These are phyloP conservation scores for Molanna angustata DNA, from an alignment of 2,888 invertebrate species.

Conservation along the genomic window DNA sequence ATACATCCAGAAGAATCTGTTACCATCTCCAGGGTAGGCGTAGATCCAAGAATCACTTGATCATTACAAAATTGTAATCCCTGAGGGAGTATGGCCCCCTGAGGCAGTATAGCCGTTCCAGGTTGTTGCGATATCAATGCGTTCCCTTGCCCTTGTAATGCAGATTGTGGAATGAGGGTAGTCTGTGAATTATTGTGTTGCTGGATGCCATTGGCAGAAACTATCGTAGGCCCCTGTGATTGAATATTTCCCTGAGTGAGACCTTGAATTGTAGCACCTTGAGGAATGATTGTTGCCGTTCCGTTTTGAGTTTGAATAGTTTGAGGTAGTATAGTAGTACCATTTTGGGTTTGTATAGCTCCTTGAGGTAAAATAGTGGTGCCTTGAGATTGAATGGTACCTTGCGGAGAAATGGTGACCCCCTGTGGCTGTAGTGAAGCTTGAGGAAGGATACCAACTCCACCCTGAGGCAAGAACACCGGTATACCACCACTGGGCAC, in stretches of 20 bases:
- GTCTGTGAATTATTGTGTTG: constrained; percentile 53
- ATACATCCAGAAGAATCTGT: constrained; percentile 59
- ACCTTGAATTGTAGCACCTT: constrained; percentile 53
- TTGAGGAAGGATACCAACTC: constrained; percentile 53
- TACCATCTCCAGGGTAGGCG: constrained; percentile 63
- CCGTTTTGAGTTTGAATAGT: constrained; percentile 58
- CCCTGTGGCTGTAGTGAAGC: constrained; percentile 52
- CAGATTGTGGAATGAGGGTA: constrained; percentile 49
- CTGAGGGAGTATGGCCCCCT: constrained; percentile 53
- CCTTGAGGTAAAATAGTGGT: constrained; percentile 49
- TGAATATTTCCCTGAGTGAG: constrained; percentile 44
- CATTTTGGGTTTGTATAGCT: constrained; percentile 44
- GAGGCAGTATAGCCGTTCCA: constrained; percentile 61
- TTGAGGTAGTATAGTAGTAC: constrained; percentile 60
- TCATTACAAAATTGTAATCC: constrained; percentile 52
- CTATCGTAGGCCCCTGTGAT: constrained; percentile 46
- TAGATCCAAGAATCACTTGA: constrained; percentile 60
- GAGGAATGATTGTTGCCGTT: constrained; percentile 62
- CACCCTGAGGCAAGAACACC: constrained; percentile 53
- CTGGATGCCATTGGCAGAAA: constrained; percentile 48
- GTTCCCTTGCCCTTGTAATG: constrained; percentile 54
- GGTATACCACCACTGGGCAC: constrained; percentile 60
- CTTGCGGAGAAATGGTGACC: constrained; percentile 51
- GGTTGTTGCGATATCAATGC: constrained; percentile 52
- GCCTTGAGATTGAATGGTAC: constrained; percentile 54